Base-by-base conservation (phyloP, 2,888 invertebrate genomes). In the Brachycybe producta region DNA sequence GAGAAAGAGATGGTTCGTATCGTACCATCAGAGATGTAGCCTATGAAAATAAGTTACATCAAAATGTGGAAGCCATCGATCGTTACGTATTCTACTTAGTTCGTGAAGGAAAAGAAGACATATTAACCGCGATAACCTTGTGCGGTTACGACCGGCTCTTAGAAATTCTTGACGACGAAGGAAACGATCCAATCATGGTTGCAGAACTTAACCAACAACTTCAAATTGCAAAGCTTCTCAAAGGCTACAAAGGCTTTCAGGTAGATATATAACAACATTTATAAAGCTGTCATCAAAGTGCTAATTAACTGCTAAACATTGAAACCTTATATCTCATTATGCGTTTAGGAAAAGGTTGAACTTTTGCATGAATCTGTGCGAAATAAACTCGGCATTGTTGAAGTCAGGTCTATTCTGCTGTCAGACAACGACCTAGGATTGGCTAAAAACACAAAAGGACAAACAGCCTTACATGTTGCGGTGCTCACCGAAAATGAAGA, bases 71-170 rank as follows among this genome's bases (percentile, higher is more conserved):
- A 8, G 84, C 85, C 62, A 83, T 91, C 55, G 88, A 90, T 68
- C 75, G 77, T 62, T 87, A 77, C 71, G 75, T 90, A 2, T 57
- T 54, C 32, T 43, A 55, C 5, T 50, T 45, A 15, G 39, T 45
- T 23, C 42, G 40, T 24, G 23, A 53, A 79, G 80, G 80, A 3
- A 78, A 80, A 58, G 71, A 76, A 2, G 76, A 76, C 47, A 75
- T 75, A 56, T 67, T 83, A 51, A 75, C 79, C 24, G 79, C 82
- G 59, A 67, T 85, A 11, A 63, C 86, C 13, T 62, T 84, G 47
- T 84, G 84, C 66, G 90, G 90, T 1, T 91, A 90, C 63, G 86
- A 88, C 62, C 87, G 87, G 59, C 81, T 90, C 49, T 66, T 85
- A 43, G 86, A 86, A 62, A 73, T 85, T 3, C 73, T 76, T 3